Base-by-base conservation (phyloP, 2,113 vertebrate genomes). In the Cebidichthys violaceus region DNA sequence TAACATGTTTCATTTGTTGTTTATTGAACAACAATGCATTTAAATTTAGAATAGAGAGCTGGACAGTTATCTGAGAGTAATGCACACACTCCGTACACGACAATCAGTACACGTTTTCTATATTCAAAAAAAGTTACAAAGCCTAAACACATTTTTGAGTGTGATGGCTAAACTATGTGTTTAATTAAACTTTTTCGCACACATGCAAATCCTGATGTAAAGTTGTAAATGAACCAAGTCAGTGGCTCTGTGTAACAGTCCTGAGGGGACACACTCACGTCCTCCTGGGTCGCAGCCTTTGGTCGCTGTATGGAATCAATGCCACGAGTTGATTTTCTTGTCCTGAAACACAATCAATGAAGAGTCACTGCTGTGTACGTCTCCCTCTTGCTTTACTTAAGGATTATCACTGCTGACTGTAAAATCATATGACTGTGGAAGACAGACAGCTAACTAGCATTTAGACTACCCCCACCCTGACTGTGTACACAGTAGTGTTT, bases 271-370 rank as follows among this genome's bases (percentile, higher is more conserved):
- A 39, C 9, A 86, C 97, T 96, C 94, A 97, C 97, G 97, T 98
- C 93, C 97, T 95, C 85, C 97, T 95, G 67, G 97, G 97, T 43
- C 94, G 95, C 84, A 98, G 93, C 81, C 97, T 95, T 83, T 98
- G 97, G 92, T 98, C 97, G 86, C 97, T 99, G 89, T 99, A 99
- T 37, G 98, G 98, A 92, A 99, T 99, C 93, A 99, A 89, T 20
- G 97, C 98, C 82, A 99, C 98, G 62, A 99, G 94, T 78, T 99
- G 98, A 85, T 99, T 99, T 94, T 99, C 98, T 89, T 98, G 97
- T 59, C 97, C 98, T 99, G 83, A 78, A 81, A 85, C 43, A 85
- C 10, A 73, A 70, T 74, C 54, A 64, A 52, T 60, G 22, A 60
- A 27, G 18, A 70, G 60, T 66, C 70, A 62, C 57, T 11, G 18